Evolutionary conservation across 2,888 invertebrate species (phyloP), one percentile per base, ranked within the genome.

Genomic region (Stictocephala bisonia): DNA sequence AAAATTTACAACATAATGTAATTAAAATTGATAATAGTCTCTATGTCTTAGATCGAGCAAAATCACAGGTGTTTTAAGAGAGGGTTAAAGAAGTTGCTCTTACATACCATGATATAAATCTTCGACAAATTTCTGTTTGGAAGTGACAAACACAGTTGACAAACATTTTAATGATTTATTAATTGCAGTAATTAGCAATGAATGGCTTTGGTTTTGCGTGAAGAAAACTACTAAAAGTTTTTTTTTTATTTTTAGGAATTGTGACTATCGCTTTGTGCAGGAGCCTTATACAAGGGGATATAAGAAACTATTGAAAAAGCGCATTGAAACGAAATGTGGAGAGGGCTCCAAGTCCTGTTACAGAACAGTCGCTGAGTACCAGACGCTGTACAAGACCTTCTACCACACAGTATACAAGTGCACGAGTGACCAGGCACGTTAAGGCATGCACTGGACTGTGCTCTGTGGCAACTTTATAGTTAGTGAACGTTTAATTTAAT

Each of bases 391-490:
- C 75, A 81, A 81, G 76, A 82, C 81, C 9, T 81, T 80, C 75
- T 82, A 82, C 75, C 78, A 81, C 71, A 82, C 82, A 1, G 79
- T 80, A 18, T 81, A 81, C 77, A 80, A 80, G 76, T 82, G 82
- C 68, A 75, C 79, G 13, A 75, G 76, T 70, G 72, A 78, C 15
- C 24, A 64, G 9, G 22, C 20, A 22, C 60, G 40, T n/a, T 60
- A 35, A 22, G n/a, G 3, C 4, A 13, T n/a, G n/a, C n/a, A n/a
- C n/a, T n/a, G n/a, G n/a, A n/a, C n/a, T n/a, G n/a, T n/a, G n/a
- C n/a, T n/a, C n/a, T n/a, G n/a, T n/a, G n/a, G n/a, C n/a, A n/a
- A n/a, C n/a, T n/a, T n/a, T n/a, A n/a, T n/a, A n/a, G n/a, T n/a
- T n/a, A n/a, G n/a, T n/a, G n/a, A 13, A 35, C 35, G 35, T 35